phyloP scores from a whole-genome alignment of 2,888 invertebrate genomes.

The Odiellus spinosus region DNA sequence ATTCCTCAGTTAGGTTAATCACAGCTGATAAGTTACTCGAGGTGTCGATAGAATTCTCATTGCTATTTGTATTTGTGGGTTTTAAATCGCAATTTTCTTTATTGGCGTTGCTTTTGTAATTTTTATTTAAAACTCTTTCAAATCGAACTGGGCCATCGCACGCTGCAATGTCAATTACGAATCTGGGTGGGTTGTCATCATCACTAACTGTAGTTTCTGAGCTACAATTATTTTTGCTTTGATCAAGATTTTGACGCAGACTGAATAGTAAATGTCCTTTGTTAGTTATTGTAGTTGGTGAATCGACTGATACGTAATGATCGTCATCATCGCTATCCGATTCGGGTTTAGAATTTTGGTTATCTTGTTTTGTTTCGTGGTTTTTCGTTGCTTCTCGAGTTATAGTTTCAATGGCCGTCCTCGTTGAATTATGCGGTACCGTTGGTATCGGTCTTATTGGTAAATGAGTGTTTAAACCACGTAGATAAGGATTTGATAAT shows the following conservation, averaged over 20 bases:
- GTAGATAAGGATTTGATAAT: no score
- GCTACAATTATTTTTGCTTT: not conserved
- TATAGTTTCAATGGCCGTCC: constrained; percentile 5
- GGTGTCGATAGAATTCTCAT: no score
- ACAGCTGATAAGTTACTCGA: no score
- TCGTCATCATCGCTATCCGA: not conserved
- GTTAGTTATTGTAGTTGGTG: not conserved
- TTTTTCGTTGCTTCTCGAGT: not conserved
- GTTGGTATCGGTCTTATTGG: not conserved
- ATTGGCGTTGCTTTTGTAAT: no score
- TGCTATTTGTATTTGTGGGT: no score
- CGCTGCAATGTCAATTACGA: constrained; percentile 69
- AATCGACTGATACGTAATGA: not conserved
- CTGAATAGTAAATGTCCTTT: not conserved
- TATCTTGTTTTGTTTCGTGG: not conserved
- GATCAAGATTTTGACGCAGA: not conserved
- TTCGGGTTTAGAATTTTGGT: not conserved
- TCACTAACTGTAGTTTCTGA: not conserved
- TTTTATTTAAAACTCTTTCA: constrained; percentile 65
- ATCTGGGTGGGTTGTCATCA: constrained; percentile 20
- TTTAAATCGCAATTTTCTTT: no score
- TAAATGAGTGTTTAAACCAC: not conserved
- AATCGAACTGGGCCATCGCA: constrained; percentile 81
- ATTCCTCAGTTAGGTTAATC: no score
- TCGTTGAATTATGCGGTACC: not conserved